Evolutionary conservation across 2,113 vertebrate genomes (phyloP), one percentile per base, ranked within the genome.

Genomic region (Salvator merianae): DNA sequence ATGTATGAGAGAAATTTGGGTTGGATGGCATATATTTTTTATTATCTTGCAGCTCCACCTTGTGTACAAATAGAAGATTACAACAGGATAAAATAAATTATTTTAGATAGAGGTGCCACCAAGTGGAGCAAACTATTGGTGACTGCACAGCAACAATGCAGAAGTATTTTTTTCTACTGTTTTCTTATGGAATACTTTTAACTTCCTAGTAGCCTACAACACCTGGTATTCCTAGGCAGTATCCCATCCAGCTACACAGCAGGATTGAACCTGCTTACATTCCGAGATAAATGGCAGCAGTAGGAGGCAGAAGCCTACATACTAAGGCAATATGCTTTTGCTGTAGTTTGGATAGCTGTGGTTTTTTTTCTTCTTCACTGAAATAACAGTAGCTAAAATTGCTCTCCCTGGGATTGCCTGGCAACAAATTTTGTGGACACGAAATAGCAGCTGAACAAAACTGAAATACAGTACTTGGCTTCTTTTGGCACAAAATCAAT

Each of bases 1-100:
- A 73, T 4, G 47, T 79, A n/a, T 26, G 40, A 77, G 9, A 36
- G 14, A 43, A 47, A 47, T 47, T 47, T 47, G 43, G 43, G 55
- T 59, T 4, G 14, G 55, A 59, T 55, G 16, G 55, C 55, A 16
- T 59, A 20, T 20, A 59, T 20, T 20, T 80, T 91, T 91, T n/a
- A 59, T 89, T 75, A 83, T 8, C 59, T 72, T 85, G 79, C 88
- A 89, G 87, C 88, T 86, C 83, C 96, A 91, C 87, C 92, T 2
- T 81, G 94, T 87, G 95, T 86, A 38, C 3, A 28, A 82, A 26
- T 68, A 1, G n/a, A 71, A 34, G 50, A 87, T 36, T 84, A 70
- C 93, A 91, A 65, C 34, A 32, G 14, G 63, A 1, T 13, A 38
- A 12, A 79, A 85, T 7, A 59, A 59, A 59, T 59, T 13, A 59